Evolutionary conservation across 2,113 vertebrate species (phyloP).

Genomic region (Ictalurus furcatus): DNA sequence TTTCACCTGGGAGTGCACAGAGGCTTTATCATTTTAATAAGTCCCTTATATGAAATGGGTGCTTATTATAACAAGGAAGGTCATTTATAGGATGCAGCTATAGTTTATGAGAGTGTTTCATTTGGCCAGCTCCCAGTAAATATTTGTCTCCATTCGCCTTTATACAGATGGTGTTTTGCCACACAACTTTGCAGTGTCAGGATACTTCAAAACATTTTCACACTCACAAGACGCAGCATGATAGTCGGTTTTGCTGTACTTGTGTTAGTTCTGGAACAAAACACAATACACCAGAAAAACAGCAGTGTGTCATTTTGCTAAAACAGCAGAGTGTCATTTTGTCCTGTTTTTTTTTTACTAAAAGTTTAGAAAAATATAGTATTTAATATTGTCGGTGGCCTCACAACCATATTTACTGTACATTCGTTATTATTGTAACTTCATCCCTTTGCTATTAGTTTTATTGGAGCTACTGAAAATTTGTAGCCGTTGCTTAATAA

Average conservation of each 20-base stretch:
- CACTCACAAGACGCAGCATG: not conserved
- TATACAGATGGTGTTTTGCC: not conserved
- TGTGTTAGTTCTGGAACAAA: not conserved
- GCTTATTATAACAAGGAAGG: not conserved
- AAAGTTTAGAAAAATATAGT: not conserved
- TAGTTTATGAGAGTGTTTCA: not conserved
- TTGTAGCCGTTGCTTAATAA: not conserved
- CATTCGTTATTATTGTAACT: not conserved
- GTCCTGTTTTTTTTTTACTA: no score
- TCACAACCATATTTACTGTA: not conserved
- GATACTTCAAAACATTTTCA: not conserved
- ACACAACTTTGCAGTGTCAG: not conserved
- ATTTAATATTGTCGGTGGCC: not conserved
- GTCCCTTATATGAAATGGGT: not conserved
- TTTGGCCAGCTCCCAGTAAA: not conserved
- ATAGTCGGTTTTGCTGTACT: not conserved
- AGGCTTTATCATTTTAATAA: not conserved
- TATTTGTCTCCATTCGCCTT: not conserved
- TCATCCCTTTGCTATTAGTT: not conserved
- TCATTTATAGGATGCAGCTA: not conserved
- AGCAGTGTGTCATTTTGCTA: not conserved
- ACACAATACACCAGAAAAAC: not conserved
- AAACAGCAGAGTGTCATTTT: no score
- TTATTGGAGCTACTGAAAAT: not conserved
- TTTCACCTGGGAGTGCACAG: not conserved